Evolutionary conservation across 2,113 vertebrate genomes (phyloP).

Genomic region (Rousettus leschenaultii): DNA sequence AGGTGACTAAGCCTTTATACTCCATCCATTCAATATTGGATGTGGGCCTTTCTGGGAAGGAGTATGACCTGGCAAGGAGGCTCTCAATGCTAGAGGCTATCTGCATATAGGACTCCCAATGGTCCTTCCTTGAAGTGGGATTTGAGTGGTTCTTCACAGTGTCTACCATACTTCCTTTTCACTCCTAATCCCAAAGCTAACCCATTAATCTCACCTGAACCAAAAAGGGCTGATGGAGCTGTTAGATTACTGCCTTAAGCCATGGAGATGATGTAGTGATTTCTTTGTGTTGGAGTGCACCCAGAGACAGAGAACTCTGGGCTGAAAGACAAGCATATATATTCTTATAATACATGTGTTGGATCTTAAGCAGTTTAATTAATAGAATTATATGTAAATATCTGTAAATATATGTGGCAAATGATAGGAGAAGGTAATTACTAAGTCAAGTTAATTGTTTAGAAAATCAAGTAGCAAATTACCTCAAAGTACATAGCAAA

Average conservation of each 20-base stretch:
- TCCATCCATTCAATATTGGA: background rate
- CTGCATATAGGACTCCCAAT: background rate
- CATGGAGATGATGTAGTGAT: background rate
- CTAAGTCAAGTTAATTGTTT: background rate
- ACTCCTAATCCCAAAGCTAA: background rate
- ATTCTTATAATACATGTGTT: slow-evolving; percentile 5
- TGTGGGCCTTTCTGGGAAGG: background rate
- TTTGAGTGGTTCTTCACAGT: background rate
- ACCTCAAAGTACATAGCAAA: background rate
- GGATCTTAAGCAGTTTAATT: background rate
- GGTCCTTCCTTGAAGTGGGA: background rate
- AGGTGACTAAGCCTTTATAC: background rate
- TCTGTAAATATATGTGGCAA: background rate
- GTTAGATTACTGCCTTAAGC: background rate
- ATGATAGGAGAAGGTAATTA: background rate
- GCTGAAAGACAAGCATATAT: background rate
- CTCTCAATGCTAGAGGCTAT: background rate
- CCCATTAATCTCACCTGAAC: background rate
- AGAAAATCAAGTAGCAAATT: background rate
- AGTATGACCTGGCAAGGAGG: background rate
- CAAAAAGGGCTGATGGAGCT: background rate
- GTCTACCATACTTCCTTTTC: background rate
- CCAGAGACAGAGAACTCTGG: background rate
- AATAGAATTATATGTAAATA: background rate
- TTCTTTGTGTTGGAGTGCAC: background rate